phyloP scores from a whole-genome alignment of 2,113 vertebrate species.

The Pygoscelis antarcticus region DNA sequence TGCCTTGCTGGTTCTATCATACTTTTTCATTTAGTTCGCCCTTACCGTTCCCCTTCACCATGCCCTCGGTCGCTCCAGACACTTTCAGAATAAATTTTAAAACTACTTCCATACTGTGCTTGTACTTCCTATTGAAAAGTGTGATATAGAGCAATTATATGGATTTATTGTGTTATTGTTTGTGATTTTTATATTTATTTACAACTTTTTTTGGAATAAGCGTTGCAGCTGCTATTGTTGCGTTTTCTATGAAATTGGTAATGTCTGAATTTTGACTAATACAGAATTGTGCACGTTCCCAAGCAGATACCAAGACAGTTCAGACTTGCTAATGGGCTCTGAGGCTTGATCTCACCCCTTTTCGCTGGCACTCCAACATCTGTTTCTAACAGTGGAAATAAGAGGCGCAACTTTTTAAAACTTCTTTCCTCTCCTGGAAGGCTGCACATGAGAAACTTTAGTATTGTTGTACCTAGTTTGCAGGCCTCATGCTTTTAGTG shows the following conservation, averaged over 20 bases:
- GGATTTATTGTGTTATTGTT: not conserved
- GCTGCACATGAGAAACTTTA: not conserved
- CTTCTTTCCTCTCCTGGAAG: not conserved
- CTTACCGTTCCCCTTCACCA: not conserved
- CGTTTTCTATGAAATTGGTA: not conserved
- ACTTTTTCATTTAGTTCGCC: not conserved
- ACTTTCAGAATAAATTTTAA: not conserved
- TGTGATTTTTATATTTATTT: not conserved
- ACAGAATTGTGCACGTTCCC: not conserved
- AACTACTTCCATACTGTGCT: fast-evolving
- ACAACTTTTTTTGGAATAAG: not conserved
- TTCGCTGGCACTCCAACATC: not conserved
- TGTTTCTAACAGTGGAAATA: not conserved
- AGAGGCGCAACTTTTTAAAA: not conserved
- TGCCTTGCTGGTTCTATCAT: not conserved
- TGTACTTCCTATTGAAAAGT: not conserved
- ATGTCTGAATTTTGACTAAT: not conserved
- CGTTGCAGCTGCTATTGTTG: not conserved
- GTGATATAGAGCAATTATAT: not conserved
- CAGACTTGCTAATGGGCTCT: not conserved
- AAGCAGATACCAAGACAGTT: not conserved
- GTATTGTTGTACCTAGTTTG: not conserved
- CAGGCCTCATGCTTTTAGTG: not conserved
- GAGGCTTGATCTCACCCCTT: not conserved
- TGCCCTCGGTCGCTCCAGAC: fast-evolving